Evolutionary conservation across 2,888 invertebrate species (phyloP), one percentile per base, ranked within the genome.

Genomic region (Cataglyphis livida): DNA sequence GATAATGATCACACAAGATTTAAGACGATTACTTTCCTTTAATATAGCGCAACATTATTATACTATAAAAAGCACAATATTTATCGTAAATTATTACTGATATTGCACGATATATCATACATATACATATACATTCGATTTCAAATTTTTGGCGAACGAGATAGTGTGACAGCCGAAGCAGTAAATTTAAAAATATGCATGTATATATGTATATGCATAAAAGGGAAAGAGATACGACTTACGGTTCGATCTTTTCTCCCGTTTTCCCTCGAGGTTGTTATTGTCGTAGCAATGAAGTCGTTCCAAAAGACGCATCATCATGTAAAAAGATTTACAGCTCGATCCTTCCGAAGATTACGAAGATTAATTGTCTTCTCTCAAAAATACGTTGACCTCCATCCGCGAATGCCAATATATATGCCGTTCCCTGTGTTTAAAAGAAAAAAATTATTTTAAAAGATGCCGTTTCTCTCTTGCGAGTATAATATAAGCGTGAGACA

Each of bases 21-120:
- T 35, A 6, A 35, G 6, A 6, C 5, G 38, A 71, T 38, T 25
- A 41, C 41, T 78, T 78, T 75, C 57, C 15, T n/a, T 44, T 28
- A n/a, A n/a, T 15, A 51, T 38, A 62, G 0, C 9, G 15, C 35
- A 21, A 51, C 2, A 15, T 57, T 51, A 44, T 76, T 57, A 78
- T 41, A n/a, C n/a, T 3, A n/a, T 32, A 12, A 21, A 54, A 78
- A 78, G 25, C 28, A 68, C 41, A 78, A 68, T 25, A 54, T 35
- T 51, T 68, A 28, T 51, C 21, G n/a, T 18, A 54, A 54, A 12
- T n/a, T 59, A 15, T 7, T 18, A 54, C 41, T 78, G 28, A 57
- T 41, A 64, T 9, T 25, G 21, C 18, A 3, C 18, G 15, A 41
- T 18, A 41, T 28, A 28, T n/a, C 61, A 28, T 28, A 28, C 15